phyloP scores from a whole-genome alignment of 2,888 invertebrate genomes.

The Synanthedon andrenaeformis region DNA sequence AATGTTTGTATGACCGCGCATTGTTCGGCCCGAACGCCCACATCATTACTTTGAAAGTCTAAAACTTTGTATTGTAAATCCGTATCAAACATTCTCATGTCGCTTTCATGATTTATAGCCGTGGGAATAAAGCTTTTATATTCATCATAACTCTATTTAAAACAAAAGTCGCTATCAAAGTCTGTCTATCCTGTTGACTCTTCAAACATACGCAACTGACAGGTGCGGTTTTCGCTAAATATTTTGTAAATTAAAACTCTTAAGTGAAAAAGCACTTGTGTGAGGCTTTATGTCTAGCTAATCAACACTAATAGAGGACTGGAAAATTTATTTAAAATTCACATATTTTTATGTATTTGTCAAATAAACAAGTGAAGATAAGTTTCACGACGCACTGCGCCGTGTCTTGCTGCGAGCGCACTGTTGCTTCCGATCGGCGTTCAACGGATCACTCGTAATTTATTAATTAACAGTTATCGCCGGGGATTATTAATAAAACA shows the following conservation, averaged over 20 bases:
- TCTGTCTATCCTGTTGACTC: too few species aligned
- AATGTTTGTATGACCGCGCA: constrained; percentile 53
- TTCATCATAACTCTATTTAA: too few species aligned
- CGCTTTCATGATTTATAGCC: constrained; percentile 60
- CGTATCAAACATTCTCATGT: constrained; percentile 58
- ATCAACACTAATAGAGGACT: too few species aligned
- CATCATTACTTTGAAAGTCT: constrained; percentile 63
- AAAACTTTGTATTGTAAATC: constrained; percentile 61
- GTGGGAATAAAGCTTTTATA: constrained; percentile 33
- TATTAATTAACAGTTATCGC: constrained; percentile 65
- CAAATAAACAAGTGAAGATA: too few species aligned
- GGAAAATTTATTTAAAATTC: too few species aligned
- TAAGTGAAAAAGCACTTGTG: too few species aligned
- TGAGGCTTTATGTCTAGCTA: too few species aligned
- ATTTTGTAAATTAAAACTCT: too few species aligned
- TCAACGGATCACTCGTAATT: constrained; percentile 44
- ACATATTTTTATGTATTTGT: too few species aligned
- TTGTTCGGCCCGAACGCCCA: constrained; percentile 60
- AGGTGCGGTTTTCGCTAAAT: too few species aligned
- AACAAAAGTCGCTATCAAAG: too few species aligned
- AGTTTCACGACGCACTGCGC: constrained; percentile 9
- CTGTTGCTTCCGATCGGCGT: constrained; percentile 41
- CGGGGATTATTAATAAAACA: constrained; percentile 66
- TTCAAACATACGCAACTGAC: too few species aligned
- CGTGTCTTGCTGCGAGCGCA: constrained; percentile 23